Conservation (phyloP, 2,888 invertebrate genomes). For the Dendrolimus pini region DNA sequence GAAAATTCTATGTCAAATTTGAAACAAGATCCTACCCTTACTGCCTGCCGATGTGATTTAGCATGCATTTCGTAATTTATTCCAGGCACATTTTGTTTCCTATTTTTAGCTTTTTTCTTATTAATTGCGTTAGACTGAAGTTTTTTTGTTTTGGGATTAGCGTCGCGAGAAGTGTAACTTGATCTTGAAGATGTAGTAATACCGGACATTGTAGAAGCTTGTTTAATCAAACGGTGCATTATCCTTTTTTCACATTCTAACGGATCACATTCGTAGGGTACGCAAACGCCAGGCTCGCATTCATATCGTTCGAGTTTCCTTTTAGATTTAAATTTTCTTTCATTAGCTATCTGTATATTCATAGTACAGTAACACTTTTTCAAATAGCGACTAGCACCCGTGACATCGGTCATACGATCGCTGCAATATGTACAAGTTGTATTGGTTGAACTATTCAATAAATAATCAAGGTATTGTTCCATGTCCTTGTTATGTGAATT, state of each 20-base stretch:
- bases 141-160: constrained; percentile 5
- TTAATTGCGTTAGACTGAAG: constrained; percentile 9
- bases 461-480: no score
- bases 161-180: constrained; percentile 1
- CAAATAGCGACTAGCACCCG: constrained; percentile 8
- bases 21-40: constrained; percentile 30
- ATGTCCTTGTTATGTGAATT: no score
- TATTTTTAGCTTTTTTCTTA: constrained; percentile 3
- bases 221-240: constrained; percentile 6
- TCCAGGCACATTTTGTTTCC: constrained; percentile 1
- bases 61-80: constrained; percentile 3
- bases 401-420: neutral
- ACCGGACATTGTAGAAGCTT: constrained; percentile 9
- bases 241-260: constrained; percentile 24
- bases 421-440: neutral
- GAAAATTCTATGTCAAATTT: constrained; percentile 31
- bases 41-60: constrained; percentile 17
- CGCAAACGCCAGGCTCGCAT: constrained; percentile 33
- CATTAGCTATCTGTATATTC: constrained; percentile 26
- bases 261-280: constrained; percentile 31
- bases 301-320: constrained; percentile 22
- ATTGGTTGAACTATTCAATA: neutral
- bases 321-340: constrained; percentile 22
- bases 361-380: constrained; percentile 25
- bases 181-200: neutral